A percentile compares a stretch with the other conserved stretches of the same genome.
Conservation (phyloP, 2,113 vertebrate species). For the Petaurus breviceps region DNA sequence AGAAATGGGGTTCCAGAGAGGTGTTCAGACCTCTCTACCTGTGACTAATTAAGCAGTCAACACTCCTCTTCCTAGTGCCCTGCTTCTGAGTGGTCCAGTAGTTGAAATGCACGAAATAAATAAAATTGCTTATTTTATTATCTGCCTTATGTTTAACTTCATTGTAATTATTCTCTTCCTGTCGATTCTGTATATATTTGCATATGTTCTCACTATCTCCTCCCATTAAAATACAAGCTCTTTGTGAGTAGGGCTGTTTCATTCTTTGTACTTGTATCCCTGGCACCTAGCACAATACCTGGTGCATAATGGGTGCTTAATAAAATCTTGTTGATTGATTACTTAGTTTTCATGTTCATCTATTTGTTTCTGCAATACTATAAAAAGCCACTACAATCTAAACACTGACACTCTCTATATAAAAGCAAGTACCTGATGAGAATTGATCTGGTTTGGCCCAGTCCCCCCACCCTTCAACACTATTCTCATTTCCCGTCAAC, state of each 20-base stretch:
- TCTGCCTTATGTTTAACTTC: background rate
- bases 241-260: background rate
- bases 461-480: background rate
- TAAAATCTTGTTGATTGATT: background rate
- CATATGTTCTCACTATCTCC: background rate
- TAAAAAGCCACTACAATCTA: constrained; percentile 23
- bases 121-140: background rate
- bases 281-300: background rate
- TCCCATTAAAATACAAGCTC: background rate
- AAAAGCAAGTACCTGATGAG: background rate
- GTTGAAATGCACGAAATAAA: constrained; percentile 47
- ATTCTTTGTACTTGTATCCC: background rate
- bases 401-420: constrained; percentile 8
- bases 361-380: constrained; percentile 29
- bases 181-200: background rate
- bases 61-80: constrained; percentile 19
- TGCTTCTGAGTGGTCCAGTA: constrained; percentile 15
- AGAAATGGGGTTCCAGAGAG: constrained; percentile 7
- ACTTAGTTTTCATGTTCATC: background rate
- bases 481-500: constrained; percentile 57
- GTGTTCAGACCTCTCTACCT: background rate
- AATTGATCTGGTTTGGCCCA: background rate
- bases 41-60: constrained; percentile 4
- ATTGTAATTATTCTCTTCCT: background rate
- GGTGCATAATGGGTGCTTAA: background rate